Conservation (phyloP, 35 echinoderm and acorn worm genomes). For the Holothuria glaberrima region DNA sequence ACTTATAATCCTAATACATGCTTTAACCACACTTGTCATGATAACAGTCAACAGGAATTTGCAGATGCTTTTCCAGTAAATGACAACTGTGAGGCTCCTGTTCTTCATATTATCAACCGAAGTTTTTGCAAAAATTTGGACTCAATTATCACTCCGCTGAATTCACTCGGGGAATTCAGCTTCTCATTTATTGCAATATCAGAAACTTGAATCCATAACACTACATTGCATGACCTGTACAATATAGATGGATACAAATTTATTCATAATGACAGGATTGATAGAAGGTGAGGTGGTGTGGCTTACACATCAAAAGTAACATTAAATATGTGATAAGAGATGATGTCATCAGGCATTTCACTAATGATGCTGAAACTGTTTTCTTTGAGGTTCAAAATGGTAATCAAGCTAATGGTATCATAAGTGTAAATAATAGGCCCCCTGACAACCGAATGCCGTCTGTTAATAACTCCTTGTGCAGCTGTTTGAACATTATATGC, state of each 20-base stretch:
- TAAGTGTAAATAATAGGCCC: background rate
- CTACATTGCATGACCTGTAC: slow-evolving; percentile 1
- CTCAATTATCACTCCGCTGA: background rate
- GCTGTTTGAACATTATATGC: slow-evolving; percentile 16
- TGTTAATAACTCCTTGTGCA: slow-evolving; percentile 19
- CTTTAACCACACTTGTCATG: background rate
- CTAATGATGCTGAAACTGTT: slow-evolving; percentile 14
- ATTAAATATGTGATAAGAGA: slow-evolving; percentile 8
- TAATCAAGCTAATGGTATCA: slow-evolving; percentile 13
- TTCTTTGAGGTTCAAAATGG: slow-evolving; percentile 29
- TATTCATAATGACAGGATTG: too few species aligned
- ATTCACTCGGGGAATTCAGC: slow-evolving; percentile 25
- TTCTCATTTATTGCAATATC: slow-evolving; percentile 36
- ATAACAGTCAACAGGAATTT: slow-evolving; percentile 18
- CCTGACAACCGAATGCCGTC: slow-evolving; percentile 3
- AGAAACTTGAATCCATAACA: slow-evolving; percentile 11
- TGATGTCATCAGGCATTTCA: too few species aligned
- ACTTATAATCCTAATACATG: background rate
- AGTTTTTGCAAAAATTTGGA: slow-evolving; percentile 1
- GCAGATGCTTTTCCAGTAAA: background rate
- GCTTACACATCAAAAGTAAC: background rate
- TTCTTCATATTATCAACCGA: background rate
- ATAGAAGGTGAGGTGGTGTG: background rate
- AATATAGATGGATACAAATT: slow-evolving; percentile 13
- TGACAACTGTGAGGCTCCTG: slow-evolving; percentile 5